Evolutionary conservation across 2,113 vertebrate genomes (phyloP).

Genomic region (Formicarius rufipectus): DNA sequence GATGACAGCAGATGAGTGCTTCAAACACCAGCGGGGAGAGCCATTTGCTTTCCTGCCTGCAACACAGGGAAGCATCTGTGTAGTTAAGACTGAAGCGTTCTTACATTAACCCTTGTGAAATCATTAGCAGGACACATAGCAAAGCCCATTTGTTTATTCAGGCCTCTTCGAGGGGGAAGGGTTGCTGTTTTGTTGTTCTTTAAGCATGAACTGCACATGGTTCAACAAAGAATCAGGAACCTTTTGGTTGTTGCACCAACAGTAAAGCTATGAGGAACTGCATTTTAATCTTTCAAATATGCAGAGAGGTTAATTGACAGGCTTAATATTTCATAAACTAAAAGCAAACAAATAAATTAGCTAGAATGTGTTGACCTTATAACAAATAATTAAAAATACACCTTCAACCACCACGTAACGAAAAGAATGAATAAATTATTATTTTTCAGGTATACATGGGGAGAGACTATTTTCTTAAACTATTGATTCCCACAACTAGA

Average conservation of each 20-base stretch:
- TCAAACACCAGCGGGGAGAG: not conserved
- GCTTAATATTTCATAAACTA: not conserved
- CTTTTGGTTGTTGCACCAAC: not conserved
- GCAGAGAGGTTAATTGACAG: not conserved
- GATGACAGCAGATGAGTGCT: constrained; percentile 1
- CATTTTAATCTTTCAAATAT: not conserved
- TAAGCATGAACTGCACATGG: not conserved
- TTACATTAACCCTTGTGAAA: constrained; percentile 19
- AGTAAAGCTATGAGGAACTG: not conserved
- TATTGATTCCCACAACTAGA: not conserved
- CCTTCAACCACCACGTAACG: not conserved
- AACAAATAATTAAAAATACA: not conserved
- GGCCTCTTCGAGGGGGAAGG: not conserved
- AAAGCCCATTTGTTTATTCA: not conserved
- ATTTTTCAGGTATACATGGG: not conserved
- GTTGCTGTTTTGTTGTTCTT: not conserved
- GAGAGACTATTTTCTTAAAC: not conserved
- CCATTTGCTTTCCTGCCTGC: constrained; percentile 25
- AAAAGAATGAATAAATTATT: not conserved
- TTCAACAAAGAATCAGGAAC: not conserved
- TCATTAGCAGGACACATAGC: not conserved
- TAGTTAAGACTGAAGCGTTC: not conserved
- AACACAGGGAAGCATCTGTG: constrained; percentile 23
- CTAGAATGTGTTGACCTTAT: not conserved
- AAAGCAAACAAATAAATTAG: not conserved